Conservation (phyloP, 2,113 vertebrate genomes). For the Shinisaurus crocodilurus region DNA sequence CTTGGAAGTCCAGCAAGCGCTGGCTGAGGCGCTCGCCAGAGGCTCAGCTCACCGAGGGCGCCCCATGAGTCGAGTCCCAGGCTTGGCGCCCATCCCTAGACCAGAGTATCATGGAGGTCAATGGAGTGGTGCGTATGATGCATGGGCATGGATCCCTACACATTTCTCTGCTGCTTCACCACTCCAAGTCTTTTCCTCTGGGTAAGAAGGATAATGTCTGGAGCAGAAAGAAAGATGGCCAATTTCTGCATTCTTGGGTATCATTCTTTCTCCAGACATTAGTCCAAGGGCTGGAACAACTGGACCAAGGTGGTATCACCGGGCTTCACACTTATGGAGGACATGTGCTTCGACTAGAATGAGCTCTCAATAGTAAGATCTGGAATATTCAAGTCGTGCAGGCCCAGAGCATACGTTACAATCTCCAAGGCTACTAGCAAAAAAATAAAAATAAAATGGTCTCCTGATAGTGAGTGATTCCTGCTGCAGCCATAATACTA, state of each 20-base stretch:
- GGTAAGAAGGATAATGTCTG: neutral
- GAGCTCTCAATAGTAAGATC: neutral
- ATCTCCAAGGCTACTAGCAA: neutral
- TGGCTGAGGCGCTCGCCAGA: too few species aligned
- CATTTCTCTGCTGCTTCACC: neutral
- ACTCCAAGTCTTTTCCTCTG: neutral
- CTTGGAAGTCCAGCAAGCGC: too few species aligned
- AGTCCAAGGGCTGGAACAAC: neutral
- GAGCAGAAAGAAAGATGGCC: neutral
- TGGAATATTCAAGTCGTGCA: neutral
- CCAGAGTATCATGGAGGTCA: neutral
- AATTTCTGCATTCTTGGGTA: neutral
- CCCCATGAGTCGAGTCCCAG: too few species aligned
- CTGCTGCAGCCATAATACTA: neutral
- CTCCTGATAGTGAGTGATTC: neutral
- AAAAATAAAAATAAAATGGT: too few species aligned
- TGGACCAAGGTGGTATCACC: neutral
- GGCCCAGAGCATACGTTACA: neutral
- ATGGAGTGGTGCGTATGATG: neutral
- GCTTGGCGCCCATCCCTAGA: too few species aligned
- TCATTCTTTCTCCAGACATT: neutral
- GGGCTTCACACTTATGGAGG: neutral
- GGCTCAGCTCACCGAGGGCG: too few species aligned
- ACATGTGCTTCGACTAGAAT: neutral
- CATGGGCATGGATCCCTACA: neutral